A percentile compares a stretch with the other conserved stretches of the same genome.
These are phyloP conservation scores for Isurus oxyrinchus DNA, from an alignment of 2,113 vertebrate species.

Conservation along the genomic window DNA sequence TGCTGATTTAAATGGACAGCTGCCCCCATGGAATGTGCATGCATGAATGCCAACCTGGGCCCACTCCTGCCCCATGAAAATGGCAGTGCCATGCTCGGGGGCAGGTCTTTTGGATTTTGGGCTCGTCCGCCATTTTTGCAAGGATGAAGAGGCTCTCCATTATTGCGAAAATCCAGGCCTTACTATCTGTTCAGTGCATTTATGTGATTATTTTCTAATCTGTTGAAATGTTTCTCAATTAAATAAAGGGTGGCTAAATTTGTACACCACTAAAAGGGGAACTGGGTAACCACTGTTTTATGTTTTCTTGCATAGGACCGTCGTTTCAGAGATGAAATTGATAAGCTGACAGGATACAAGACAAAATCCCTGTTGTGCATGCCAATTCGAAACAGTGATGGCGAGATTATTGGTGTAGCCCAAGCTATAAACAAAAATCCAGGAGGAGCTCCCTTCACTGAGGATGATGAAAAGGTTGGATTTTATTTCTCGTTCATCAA, in stretches of 20 bases:
- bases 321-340: conserved; percentile 96
- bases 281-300: neutral
- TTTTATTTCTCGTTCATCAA: neutral
- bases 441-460: conserved; percentile 80
- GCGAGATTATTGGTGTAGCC: conserved; percentile 89
- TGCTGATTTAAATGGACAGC: too few species aligned
- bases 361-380: conserved; percentile 94
- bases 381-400: conserved; percentile 91
- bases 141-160: too few species aligned
- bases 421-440: conserved; percentile 96
- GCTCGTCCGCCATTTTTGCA: too few species aligned
- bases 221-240: neutral
- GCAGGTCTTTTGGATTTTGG: too few species aligned
- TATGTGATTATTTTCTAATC: neutral
- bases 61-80: too few species aligned
- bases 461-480: conserved; percentile 94
- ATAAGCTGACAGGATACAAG: conserved; percentile 96
- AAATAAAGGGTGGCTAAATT: neutral
- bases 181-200: neutral
- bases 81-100: too few species aligned
- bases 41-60: too few species aligned
- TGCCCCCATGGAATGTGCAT: too few species aligned
- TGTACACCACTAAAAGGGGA: neutral
- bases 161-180: too few species aligned
- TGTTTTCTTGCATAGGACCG: conserved; percentile 66